Evolutionary conservation across 2,113 vertebrate species (phyloP).

Genomic region (Nannobrachium achirus): DNA sequence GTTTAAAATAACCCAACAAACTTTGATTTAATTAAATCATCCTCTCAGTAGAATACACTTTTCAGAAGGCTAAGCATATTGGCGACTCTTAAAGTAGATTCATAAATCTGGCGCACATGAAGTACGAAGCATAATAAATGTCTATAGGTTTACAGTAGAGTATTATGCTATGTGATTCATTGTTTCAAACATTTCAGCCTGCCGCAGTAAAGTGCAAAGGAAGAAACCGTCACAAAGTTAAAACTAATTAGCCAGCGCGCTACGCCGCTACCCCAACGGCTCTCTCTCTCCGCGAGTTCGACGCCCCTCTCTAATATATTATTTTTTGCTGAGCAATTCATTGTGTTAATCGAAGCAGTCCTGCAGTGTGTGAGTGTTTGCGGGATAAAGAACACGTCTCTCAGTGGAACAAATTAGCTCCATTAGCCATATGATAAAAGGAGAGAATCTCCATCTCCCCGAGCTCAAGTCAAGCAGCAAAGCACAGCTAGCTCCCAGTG

Average conservation of each 20-base stretch:
- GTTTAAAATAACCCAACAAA: conserved; percentile 60
- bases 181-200: too few relatives aligned
- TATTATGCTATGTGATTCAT: too few relatives aligned
- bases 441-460: conserved; percentile 53
- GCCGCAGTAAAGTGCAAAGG: too few relatives aligned
- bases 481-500: conserved; percentile 37
- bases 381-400: conserved; percentile 61
- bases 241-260: conserved; percentile 66
- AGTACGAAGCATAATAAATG: too few relatives aligned
- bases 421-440: conserved; percentile 68
- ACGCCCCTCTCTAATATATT: conserved; percentile 52
- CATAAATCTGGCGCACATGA: too few relatives aligned
- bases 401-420: conserved; percentile 74
- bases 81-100: too few relatives aligned
- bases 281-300: conserved; percentile 33
- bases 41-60: conserved; percentile 17
- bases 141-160: too few relatives aligned
- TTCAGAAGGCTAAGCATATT: not conserved
- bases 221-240: conserved; percentile 16
- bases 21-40: conserved; percentile 40
- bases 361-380: conserved; percentile 59
- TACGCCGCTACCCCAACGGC: conserved; percentile 45
- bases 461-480: conserved; percentile 53
- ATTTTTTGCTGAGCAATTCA: conserved; percentile 56
- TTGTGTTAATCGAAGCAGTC: conserved; percentile 63